A percentile compares a stretch with the other conserved stretches of the same genome.
Conservation (phyloP, 2,888 invertebrate genomes). For the Isoperla grammatica region DNA sequence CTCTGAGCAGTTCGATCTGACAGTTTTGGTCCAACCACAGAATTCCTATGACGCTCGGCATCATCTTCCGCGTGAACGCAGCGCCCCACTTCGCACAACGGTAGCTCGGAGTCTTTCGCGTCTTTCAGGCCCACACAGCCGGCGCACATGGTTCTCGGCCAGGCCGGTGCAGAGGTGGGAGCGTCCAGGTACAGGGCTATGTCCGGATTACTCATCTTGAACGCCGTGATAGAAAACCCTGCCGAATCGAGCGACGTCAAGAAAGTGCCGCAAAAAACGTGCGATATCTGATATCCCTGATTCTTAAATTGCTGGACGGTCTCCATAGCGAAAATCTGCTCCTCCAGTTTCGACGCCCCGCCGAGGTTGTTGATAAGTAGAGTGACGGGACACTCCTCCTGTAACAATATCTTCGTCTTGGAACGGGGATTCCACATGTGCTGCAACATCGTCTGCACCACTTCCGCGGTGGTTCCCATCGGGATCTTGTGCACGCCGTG, state of each 20-base stretch:
- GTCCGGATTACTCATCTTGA: conserved; percentile 48
- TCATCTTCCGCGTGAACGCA: not conserved
- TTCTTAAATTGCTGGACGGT: conserved; percentile 41
- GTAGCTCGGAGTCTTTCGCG: not conserved
- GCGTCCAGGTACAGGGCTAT: conserved; percentile 54
- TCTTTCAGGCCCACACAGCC: conserved; percentile 1
- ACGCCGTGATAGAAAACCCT: conserved; percentile 68
- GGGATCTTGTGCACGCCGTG: conserved; percentile 41
- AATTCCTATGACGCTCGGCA: not conserved
- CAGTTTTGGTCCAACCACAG: conserved; percentile 1
- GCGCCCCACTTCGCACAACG: conserved; percentile 1
- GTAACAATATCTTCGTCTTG: not conserved
- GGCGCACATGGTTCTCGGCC: conserved; percentile 48
- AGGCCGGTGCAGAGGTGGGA: conserved; percentile 52
- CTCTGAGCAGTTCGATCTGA: not conserved
- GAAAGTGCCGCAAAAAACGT: conserved; percentile 39
- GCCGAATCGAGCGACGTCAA: conserved; percentile 74
- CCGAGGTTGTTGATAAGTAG: conserved; percentile 76
- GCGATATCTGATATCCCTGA: conserved; percentile 5
- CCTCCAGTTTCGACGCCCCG: conserved; percentile 65
- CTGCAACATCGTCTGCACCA: conserved; percentile 14
- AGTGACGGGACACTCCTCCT: conserved; percentile 42
- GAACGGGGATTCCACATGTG: conserved; percentile 2
- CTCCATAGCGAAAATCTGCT: conserved; percentile 48
- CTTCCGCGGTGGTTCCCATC: conserved; percentile 39